Conservation (phyloP, 2,113 vertebrate genomes). For the Bostrychus sinensis region DNA sequence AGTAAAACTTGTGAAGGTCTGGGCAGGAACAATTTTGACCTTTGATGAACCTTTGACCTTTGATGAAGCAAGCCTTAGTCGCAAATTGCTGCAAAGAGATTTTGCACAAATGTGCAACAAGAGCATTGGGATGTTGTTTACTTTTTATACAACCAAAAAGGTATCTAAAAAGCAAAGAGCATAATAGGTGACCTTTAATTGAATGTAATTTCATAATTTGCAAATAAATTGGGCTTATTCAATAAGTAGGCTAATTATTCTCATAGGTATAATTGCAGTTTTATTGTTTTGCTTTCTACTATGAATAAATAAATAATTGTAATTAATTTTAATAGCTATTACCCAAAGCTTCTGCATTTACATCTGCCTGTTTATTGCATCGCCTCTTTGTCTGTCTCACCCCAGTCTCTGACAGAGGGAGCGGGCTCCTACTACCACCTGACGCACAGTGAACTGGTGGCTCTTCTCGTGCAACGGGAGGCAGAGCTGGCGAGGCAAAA, state of each 20-base stretch:
- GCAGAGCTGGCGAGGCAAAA: slow-evolving; percentile 82
- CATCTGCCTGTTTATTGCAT: too few species aligned
- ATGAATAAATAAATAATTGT: not conserved
- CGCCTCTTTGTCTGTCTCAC: not conserved
- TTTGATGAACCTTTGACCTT: too few species aligned
- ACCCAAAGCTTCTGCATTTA: not conserved
- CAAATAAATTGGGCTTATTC: not conserved
- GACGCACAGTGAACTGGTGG: slow-evolving; percentile 91
- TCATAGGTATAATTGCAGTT: not conserved
- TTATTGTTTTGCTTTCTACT: not conserved
- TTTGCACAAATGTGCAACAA: too few species aligned
- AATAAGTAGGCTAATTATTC: not conserved
- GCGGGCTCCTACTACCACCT: slow-evolving; percentile 93
- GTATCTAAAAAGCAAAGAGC: not conserved
- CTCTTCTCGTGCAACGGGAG: slow-evolving; percentile 87
- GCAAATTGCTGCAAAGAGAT: too few species aligned
- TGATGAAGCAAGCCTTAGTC: too few species aligned
- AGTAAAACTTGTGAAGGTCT: too few species aligned
- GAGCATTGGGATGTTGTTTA: too few species aligned
- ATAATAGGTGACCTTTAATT: not conserved
- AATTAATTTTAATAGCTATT: not conserved
- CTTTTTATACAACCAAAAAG: too few species aligned
- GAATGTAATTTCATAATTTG: not conserved
- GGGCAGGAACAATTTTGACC: too few species aligned
- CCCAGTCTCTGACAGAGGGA: slow-evolving; percentile 75